These are phyloP conservation scores for Amblyjoppa fuscipennis DNA, from an alignment of 2,888 invertebrate species.

Conservation along the genomic window DNA sequence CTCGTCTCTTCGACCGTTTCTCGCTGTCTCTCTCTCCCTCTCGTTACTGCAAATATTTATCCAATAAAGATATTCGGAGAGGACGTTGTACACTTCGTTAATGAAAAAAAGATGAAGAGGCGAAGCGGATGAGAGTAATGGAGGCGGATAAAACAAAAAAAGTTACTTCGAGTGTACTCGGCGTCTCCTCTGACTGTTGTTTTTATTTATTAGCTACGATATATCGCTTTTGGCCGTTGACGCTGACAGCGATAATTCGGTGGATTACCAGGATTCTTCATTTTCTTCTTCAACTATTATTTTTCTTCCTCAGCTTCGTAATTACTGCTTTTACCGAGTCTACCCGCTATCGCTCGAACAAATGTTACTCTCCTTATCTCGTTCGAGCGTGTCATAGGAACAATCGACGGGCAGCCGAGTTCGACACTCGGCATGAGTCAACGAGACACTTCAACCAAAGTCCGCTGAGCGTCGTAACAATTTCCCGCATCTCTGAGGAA, in stretches of 20 bases:
- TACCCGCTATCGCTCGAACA: slow-evolving; percentile 30
- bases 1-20: slow-evolving; percentile 5
- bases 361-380: slow-evolving; percentile 16
- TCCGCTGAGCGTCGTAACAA: slow-evolving; percentile 51
- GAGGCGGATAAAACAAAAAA: slow-evolving; percentile 30
- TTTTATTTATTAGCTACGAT: slow-evolving; percentile 59
- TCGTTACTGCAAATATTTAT: slow-evolving; percentile 67
- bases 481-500: slow-evolving; percentile 47
- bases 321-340: not conserved
- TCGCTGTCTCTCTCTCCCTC: slow-evolving; percentile 27
- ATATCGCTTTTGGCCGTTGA: slow-evolving; percentile 36
- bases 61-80: slow-evolving; percentile 65
- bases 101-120: slow-evolving; percentile 55
- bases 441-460: slow-evolving; percentile 27
- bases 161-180: slow-evolving; percentile 48
- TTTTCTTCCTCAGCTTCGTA: slow-evolving; percentile 8
- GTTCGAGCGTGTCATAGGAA: slow-evolving; percentile 37
- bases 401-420: slow-evolving; percentile 38
- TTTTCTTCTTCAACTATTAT: slow-evolving; percentile 25
- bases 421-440: slow-evolving; percentile 51
- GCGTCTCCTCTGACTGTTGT: slow-evolving; percentile 33
- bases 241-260: slow-evolving; percentile 43
- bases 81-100: slow-evolving; percentile 62
- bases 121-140: slow-evolving; percentile 17
- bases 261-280: slow-evolving; percentile 18